These are phyloP conservation scores for Brachionus plicatilis DNA, from an alignment of 1,140 invertebrate genomes.

Conservation along the genomic window DNA sequence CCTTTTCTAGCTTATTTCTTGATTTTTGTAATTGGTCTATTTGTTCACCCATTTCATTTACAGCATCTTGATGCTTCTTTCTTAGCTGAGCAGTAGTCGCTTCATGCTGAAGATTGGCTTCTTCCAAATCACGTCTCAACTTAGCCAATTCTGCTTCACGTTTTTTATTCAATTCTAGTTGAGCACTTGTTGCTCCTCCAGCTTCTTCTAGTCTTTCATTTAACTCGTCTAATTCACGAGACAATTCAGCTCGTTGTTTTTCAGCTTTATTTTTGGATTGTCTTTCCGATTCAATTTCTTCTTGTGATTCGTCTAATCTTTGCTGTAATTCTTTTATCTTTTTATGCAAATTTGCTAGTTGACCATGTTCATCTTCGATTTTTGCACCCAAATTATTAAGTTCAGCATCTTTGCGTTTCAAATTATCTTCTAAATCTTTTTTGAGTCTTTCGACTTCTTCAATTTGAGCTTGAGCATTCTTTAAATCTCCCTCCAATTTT, in stretches of 20 bases:
- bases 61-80: slow-evolving; percentile 95
- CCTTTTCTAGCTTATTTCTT: slow-evolving; percentile 66
- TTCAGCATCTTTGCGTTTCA: slow-evolving; percentile 81
- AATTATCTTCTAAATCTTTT: slow-evolving; percentile 86
- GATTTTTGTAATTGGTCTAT: slow-evolving; percentile 98
- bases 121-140: slow-evolving; percentile 92
- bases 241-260: slow-evolving; percentile 87
- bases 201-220: slow-evolving; percentile 94
- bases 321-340: slow-evolving; percentile 88
- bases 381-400: slow-evolving; percentile 85
- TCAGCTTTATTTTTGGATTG: slow-evolving; percentile 78
- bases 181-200: slow-evolving; percentile 97
- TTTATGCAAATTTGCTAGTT: slow-evolving; percentile 89
- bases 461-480: slow-evolving; percentile 94
- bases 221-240: slow-evolving; percentile 91
- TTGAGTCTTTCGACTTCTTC: slow-evolving; percentile 94
- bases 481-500: slow-evolving; percentile 88
- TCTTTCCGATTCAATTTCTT: slow-evolving; percentile 92
- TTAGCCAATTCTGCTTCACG: slow-evolving; percentile 96
- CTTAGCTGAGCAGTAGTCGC: slow-evolving; percentile 93
- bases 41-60: slow-evolving; percentile 92
- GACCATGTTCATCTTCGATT: slow-evolving; percentile 92
- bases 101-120: slow-evolving; percentile 96
- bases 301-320: slow-evolving; percentile 90
- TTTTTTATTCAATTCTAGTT: slow-evolving; percentile 99